These are phyloP conservation scores for Gymnosoma rotundatum DNA, from an alignment of 2,888 invertebrate species.

Conservation along the genomic window DNA sequence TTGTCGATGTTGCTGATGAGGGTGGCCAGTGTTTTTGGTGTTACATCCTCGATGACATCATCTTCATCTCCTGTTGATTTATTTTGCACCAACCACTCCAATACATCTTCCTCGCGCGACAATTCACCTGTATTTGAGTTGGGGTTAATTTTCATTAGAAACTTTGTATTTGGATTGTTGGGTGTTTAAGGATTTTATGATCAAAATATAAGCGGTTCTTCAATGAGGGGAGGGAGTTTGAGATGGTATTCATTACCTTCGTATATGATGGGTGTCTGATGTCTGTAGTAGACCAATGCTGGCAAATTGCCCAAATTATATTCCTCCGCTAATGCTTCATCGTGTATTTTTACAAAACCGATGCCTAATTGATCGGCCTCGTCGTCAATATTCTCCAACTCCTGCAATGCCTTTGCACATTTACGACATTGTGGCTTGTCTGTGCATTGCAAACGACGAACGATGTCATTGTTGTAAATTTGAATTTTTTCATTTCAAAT, in stretches of 20 bases:
- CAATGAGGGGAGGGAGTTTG: constrained; percentile 10
- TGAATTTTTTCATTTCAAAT: not conserved
- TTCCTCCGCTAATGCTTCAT: constrained; percentile 94
- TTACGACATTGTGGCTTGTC: constrained; percentile 96
- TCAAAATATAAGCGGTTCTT: not conserved
- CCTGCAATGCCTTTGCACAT: constrained; percentile 94
- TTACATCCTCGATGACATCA: constrained; percentile 96
- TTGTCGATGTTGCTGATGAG: constrained; percentile 95
- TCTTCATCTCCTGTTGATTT: constrained; percentile 97
- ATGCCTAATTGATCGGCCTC: constrained; percentile 97
- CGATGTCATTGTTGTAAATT: not conserved
- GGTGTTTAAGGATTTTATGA: not conserved
- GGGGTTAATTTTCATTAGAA: constrained; percentile 4
- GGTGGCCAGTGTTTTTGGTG: constrained; percentile 93
- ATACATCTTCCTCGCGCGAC: constrained; percentile 94
- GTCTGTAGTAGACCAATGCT: constrained; percentile 95
- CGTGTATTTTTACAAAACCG: constrained; percentile 96
- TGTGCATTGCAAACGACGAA: constrained; percentile 78
- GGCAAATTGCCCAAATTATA: constrained; percentile 95
- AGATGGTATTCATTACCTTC: constrained; percentile 85
- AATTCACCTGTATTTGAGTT: constrained; percentile 87
- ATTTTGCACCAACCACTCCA: constrained; percentile 96
- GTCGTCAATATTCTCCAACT: constrained; percentile 96
- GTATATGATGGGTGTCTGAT: constrained; percentile 96
- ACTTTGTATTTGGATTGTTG: constrained; percentile 2